Evolutionary conservation across 2,888 invertebrate species (phyloP), one percentile per base, ranked within the genome.

Genomic region (Cepaea hortensis): DNA sequence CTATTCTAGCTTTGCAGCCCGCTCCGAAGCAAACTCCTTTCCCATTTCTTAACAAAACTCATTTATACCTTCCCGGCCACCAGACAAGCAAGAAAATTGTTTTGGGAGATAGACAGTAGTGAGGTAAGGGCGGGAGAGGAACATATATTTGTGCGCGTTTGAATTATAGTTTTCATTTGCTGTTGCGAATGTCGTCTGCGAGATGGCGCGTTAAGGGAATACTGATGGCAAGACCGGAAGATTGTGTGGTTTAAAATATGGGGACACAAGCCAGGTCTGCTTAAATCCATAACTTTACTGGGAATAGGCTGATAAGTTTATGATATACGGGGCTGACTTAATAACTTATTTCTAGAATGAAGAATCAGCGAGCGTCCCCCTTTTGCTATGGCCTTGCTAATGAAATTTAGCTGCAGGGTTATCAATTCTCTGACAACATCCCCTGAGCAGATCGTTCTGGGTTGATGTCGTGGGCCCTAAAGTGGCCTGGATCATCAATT

Each of bases 351-450:
- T 76, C 20, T 18, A 80, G 68, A 70, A 70, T 68, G 62, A 62
- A 62, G 81, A 81, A 65, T 81, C 65, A 35, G 35, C 18, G 55
- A 4, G 35, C 13, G 15, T 18, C 13, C 13, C 81, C 15, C 1
- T 50, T 13, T 75, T 35, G 68, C 81, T 65, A 65, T 18, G 68
- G 76, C 65, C 35, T 23, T 68, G 61, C 76, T 76, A 84, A 84
- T 84, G 68, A 84, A 84, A 84, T 77, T 65, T 84, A 65, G 23
- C 65, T 23, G 68, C n/a, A 76, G 62, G 65, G 68, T 20, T 77
- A 84, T 76, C 77, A 84, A 84, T 84, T 84, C 68, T 68, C 46
- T 15, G 61, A n/a, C 76, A 84, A 68, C 50, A 20, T 68, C 50
- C 77, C 20, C 68, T 11, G 11, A 23, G 46, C 84, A 46, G 48